These are phyloP conservation scores for Tetragnatha montana DNA, from an alignment of 2,888 invertebrate species.

Conservation along the genomic window DNA sequence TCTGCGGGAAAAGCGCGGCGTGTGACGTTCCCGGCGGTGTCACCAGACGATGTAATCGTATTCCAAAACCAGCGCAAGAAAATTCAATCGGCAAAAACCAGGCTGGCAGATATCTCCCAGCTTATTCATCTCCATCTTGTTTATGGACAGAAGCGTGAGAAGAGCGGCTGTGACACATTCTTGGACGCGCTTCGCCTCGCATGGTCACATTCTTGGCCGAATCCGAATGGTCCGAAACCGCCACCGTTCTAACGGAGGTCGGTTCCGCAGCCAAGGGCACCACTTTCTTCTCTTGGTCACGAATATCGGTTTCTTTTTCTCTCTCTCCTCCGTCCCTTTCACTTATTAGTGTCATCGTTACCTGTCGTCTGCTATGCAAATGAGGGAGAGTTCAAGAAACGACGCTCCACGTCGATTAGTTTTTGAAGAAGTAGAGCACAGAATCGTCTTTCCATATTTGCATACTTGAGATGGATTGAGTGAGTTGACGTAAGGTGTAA, in stretches of 20 bases:
- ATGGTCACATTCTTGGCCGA: slow-evolving; percentile 35
- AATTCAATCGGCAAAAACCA: background rate
- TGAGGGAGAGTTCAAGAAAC: background rate
- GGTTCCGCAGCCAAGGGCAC: background rate
- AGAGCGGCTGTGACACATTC: slow-evolving; percentile 49
- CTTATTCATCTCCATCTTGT: slow-evolving; percentile 50
- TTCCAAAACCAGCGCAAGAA: background rate
- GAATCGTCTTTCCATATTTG: too few species aligned
- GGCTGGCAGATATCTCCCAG: slow-evolving; percentile 2
- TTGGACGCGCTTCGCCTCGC: slow-evolving; percentile 43
- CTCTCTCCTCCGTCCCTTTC: slow-evolving; percentile 5
- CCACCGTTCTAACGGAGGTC: background rate
- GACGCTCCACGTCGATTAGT: background rate
- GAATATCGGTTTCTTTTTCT: background rate
- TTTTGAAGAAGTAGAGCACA: background rate
- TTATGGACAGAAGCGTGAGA: slow-evolving; percentile 42
- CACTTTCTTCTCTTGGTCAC: background rate
- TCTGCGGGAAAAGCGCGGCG: background rate
- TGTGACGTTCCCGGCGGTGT: background rate
- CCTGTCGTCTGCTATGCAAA: background rate
- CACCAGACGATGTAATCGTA: slow-evolving; percentile 1
- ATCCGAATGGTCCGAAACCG: background rate
- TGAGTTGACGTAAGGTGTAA: too few species aligned
- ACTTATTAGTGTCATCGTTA: background rate
- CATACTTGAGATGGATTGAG: too few species aligned